Evolutionary conservation across 2,888 invertebrate genomes (phyloP).

Genomic region (Rhagonycha fulva): DNA sequence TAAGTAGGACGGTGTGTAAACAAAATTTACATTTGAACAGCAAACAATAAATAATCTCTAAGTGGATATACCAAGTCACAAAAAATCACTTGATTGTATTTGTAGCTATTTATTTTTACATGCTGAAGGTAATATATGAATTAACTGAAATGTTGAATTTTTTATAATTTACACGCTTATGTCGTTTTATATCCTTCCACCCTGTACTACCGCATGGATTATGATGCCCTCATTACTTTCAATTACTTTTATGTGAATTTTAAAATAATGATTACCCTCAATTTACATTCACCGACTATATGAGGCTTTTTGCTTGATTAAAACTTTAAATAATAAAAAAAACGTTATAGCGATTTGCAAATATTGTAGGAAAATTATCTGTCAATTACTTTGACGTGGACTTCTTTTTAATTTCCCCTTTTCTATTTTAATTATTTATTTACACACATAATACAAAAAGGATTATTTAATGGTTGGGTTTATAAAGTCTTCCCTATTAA

Average conservation of each 20-base stretch:
- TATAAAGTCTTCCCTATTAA: background rate
- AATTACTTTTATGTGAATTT: conserved; percentile 52
- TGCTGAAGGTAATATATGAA: background rate
- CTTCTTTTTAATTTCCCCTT: background rate
- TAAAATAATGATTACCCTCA: conserved; percentile 49
- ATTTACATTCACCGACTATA: conserved; percentile 49
- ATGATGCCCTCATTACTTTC: conserved; percentile 48
- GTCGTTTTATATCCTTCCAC: background rate
- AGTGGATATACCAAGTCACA: background rate
- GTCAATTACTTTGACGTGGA: background rate
- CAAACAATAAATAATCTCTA: background rate
- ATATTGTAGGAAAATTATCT: background rate
- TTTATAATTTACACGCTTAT: background rate
- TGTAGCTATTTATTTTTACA: background rate
- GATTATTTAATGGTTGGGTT: background rate
- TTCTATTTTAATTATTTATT: background rate
- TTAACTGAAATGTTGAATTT: background rate
- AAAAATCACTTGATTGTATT: background rate
- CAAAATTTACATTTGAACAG: background rate
- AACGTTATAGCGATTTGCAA: background rate
- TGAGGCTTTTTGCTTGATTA: conserved; percentile 50
- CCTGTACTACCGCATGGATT: conserved; percentile 3
- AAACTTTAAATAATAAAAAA: conserved; percentile 32
- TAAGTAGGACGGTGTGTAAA: background rate
- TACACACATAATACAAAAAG: background rate